phyloP scores from a whole-genome alignment of 2,797 vertebrate species.

The Megalops cyprinoides region DNA sequence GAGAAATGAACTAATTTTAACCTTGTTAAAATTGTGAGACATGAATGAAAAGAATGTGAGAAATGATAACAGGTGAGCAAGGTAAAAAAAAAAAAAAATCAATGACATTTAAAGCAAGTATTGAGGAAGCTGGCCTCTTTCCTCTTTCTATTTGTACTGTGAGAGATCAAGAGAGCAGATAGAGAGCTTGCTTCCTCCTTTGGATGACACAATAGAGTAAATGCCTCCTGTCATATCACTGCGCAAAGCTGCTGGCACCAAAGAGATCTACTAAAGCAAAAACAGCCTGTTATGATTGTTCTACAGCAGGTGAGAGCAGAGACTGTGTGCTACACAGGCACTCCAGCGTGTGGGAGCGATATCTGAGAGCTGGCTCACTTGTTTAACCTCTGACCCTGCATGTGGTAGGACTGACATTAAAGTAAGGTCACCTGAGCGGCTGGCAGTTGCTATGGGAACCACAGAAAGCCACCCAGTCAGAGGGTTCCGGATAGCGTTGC shows the following conservation, averaged over 20 bases:
- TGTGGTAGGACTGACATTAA: neutral
- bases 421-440: neutral
- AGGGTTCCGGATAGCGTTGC: neutral
- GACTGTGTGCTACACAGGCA: neutral
- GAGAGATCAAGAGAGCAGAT: neutral
- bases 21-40: too few relatives aligned
- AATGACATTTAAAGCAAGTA: neutral
- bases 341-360: neutral
- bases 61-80: neutral
- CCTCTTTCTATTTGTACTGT: neutral
- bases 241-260: neutral
- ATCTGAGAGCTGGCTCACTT: neutral
- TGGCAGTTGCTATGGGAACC: constrained; percentile 14
- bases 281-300: neutral
- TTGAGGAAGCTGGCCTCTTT: neutral
- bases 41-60: too few relatives aligned
- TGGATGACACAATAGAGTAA: neutral
- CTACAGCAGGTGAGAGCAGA: neutral
- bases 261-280: neutral
- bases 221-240: neutral
- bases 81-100: neutral
- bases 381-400: constrained; percentile 5
- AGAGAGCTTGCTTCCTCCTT: neutral
- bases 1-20: neutral
- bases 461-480: neutral